These are phyloP conservation scores for Teleopsis dalmanni DNA, from an alignment of 1,140 invertebrate species.

Conservation along the genomic window DNA sequence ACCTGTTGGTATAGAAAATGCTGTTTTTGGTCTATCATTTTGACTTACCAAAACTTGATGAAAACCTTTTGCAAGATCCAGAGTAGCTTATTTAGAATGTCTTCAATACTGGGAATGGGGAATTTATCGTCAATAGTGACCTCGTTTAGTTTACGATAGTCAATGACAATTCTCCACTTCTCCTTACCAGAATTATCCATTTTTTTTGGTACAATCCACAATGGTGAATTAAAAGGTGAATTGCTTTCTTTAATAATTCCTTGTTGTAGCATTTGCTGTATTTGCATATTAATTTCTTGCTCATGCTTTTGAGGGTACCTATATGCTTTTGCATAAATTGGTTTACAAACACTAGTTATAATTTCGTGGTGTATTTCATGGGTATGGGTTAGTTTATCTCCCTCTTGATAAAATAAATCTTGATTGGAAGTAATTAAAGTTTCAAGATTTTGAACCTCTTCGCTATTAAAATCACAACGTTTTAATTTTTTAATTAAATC, in stretches of 20 bases:
- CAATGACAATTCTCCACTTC: constrained; percentile 36
- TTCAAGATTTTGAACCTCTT: background rate
- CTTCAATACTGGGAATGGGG: constrained; percentile 8
- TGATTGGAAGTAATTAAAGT: background rate
- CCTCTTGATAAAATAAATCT: constrained; percentile 9
- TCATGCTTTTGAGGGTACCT: constrained; percentile 35
- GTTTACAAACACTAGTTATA: constrained; percentile 16
- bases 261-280: constrained; percentile 33
- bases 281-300: constrained; percentile 28
- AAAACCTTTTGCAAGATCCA: constrained; percentile 17
- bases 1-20: constrained; percentile 16
- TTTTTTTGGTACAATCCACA: constrained; percentile 18
- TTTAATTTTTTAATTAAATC: constrained; percentile 2
- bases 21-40: constrained; percentile 18
- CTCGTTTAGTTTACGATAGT: constrained; percentile 38
- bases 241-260: constrained; percentile 36
- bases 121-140: constrained; percentile 11
- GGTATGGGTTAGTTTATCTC: constrained; percentile 2
- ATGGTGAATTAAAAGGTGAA: constrained; percentile 25
- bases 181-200: constrained; percentile 23
- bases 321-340: constrained; percentile 32
- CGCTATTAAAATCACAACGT: background rate
- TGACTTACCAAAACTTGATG: constrained; percentile 18
- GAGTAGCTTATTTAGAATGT: constrained; percentile 13
- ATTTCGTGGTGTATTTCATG: constrained; percentile 24